A percentile compares a stretch with the other conserved stretches of the same genome.
These are phyloP conservation scores for Percopsis transmontana DNA, from an alignment of 2,113 vertebrate species.

Conservation along the genomic window DNA sequence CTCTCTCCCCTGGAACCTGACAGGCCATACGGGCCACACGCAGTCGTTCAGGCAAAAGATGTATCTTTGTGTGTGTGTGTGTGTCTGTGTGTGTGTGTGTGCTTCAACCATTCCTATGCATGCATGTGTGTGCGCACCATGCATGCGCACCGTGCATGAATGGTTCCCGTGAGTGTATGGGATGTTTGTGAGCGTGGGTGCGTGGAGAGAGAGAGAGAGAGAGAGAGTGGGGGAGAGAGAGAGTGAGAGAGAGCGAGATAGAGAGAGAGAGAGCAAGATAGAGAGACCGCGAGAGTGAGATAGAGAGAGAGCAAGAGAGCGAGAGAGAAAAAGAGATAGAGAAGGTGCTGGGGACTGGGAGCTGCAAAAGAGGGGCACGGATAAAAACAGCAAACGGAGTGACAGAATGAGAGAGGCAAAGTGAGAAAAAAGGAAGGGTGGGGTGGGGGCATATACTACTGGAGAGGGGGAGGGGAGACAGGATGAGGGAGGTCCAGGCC, in stretches of 20 bases:
- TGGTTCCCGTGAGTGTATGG: too few relatives aligned
- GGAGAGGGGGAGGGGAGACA: slow-evolving; percentile 28
- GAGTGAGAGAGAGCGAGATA: background rate
- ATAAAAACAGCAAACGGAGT: slow-evolving; percentile 52
- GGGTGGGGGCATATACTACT: slow-evolving; percentile 46
- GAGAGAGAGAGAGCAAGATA: too few relatives aligned
- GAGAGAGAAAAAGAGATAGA: slow-evolving; percentile 3
- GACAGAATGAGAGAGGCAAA: slow-evolving; percentile 43
- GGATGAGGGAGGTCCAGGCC: slow-evolving; percentile 31
- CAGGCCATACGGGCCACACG: too few relatives aligned
- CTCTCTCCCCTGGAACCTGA: too few relatives aligned
- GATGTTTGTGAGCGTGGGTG: too few relatives aligned
- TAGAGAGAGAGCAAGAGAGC: background rate
- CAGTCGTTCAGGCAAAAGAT: too few relatives aligned
- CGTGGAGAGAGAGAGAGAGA: too few relatives aligned
- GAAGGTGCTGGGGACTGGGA: slow-evolving; percentile 1
- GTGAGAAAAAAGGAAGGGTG: slow-evolving; percentile 43
- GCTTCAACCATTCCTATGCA: too few relatives aligned
- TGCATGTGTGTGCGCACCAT: too few relatives aligned
- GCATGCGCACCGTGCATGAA: too few relatives aligned
- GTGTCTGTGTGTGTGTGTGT: too few relatives aligned
- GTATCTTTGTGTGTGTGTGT: too few relatives aligned
- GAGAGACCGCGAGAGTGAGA: background rate
- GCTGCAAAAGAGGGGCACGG: slow-evolving; percentile 34
- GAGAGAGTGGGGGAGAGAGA: background rate